Conservation (phyloP, 2,113 vertebrate genomes). For the Paramisgurnus dabryanus region DNA sequence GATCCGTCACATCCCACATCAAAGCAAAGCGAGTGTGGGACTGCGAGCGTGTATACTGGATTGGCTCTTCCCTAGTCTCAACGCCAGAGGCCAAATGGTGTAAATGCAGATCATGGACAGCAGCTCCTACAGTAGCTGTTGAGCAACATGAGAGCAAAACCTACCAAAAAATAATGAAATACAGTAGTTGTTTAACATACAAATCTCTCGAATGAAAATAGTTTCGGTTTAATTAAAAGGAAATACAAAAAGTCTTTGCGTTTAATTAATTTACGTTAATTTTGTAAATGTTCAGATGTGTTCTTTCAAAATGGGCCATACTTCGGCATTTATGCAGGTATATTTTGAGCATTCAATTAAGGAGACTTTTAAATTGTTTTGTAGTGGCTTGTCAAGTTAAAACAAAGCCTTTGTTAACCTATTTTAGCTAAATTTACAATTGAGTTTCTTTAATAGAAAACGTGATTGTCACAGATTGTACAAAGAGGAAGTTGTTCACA, state of each 20-base stretch:
- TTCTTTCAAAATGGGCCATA: neutral
- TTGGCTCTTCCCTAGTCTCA: slow-evolving; percentile 37
- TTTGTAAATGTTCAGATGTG: neutral
- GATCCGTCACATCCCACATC: slow-evolving; percentile 79
- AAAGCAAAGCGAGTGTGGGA: slow-evolving; percentile 61
- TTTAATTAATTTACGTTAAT: neutral
- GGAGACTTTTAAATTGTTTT: neutral
- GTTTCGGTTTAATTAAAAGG: too few species aligned
- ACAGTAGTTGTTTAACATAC: too few species aligned
- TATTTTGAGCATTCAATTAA: neutral
- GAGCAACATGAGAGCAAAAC: neutral
- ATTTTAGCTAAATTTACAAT: neutral
- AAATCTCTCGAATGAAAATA: too few species aligned
- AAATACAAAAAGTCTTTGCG: too few species aligned
- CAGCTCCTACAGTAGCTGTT: slow-evolving; percentile 1
- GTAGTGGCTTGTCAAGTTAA: too few species aligned
- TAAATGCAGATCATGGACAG: slow-evolving; percentile 8
- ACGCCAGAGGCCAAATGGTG: slow-evolving; percentile 33
- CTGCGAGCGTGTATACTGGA: slow-evolving; percentile 14
- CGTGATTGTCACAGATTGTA: neutral
- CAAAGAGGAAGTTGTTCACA: too few species aligned
- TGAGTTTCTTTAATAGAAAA: neutral
- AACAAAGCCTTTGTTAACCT: neutral
- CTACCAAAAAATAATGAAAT: too few species aligned
- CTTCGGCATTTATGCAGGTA: neutral